These are phyloP conservation scores for Limnodromus scolopaceus DNA, from an alignment of 2,797 vertebrate genomes.

Conservation along the genomic window DNA sequence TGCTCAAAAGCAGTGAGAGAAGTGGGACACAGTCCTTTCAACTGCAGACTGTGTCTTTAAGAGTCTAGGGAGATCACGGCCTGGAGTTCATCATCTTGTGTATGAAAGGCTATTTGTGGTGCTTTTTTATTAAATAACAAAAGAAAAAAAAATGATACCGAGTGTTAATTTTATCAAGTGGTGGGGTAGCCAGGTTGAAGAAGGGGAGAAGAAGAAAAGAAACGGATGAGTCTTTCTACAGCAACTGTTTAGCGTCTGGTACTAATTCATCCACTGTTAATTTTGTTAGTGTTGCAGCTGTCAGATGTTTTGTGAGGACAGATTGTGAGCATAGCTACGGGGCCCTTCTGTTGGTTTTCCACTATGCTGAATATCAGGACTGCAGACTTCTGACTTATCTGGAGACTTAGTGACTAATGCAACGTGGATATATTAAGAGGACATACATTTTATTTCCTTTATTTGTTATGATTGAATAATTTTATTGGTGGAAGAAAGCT, in stretches of 20 bases:
- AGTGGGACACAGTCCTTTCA: neutral
- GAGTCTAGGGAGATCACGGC: neutral
- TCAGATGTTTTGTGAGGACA: constrained; percentile 86
- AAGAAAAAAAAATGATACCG: neutral
- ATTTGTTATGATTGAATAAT: constrained; percentile 25
- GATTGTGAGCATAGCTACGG: constrained; percentile 92
- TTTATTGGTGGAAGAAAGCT: constrained; percentile 6
- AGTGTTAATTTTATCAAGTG: constrained; percentile 49
- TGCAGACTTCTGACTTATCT: constrained; percentile 85
- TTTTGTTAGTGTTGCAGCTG: constrained; percentile 96
- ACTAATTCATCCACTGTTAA: constrained; percentile 97
- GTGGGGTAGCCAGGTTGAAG: constrained; percentile 48
- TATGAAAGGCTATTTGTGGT: neutral
- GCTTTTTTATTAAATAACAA: neutral
- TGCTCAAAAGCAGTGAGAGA: neutral
- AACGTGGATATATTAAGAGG: constrained; percentile 51
- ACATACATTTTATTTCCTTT: constrained; percentile 52
- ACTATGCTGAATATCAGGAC: constrained; percentile 89
- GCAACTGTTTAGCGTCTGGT: constrained; percentile 89
- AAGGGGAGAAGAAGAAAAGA: constrained; percentile 39
- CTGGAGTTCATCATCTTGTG: neutral
- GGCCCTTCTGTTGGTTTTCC: constrained; percentile 93
- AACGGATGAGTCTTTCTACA: constrained; percentile 67
- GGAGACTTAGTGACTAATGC: constrained; percentile 72
- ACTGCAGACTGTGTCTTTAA: neutral